Evolutionary conservation across 2,888 invertebrate genomes (phyloP).

Genomic region (Belgica antarctica): DNA sequence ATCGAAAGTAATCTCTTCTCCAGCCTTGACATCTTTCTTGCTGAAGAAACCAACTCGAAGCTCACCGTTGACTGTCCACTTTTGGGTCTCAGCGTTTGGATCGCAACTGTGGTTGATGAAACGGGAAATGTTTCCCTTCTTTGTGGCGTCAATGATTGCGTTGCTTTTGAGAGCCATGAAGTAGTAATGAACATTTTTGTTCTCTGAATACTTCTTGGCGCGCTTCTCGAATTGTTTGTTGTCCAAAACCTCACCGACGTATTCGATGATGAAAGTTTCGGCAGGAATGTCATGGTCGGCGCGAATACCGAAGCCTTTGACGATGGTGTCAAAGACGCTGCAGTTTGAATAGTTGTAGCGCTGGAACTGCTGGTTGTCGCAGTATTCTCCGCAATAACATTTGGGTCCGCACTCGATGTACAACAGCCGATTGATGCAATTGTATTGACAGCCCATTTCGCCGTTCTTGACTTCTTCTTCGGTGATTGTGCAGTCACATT

Average conservation of each 20-base stretch:
- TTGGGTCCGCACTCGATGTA: conserved; percentile 96
- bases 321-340: conserved; percentile 85
- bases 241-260: conserved; percentile 95
- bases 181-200: conserved; percentile 90
- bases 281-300: conserved; percentile 50
- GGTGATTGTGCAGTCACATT: conserved; percentile 90
- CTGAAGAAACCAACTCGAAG: conserved; percentile 96
- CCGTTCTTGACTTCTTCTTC: conserved; percentile 83
- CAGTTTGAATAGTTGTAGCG: conserved; percentile 79
- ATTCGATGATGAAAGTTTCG: conserved; percentile 95
- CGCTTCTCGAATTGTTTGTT: conserved; percentile 85
- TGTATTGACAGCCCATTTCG: conserved; percentile 87
- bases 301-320: conserved; percentile 88
- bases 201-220: conserved; percentile 83
- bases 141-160: conserved; percentile 93
- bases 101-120: conserved; percentile 99
- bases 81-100: conserved; percentile 97
- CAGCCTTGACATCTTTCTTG: conserved; percentile 72
- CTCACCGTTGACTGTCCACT: conserved; percentile 93
- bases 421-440: conserved; percentile 93
- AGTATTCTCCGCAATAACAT: conserved; percentile 84
- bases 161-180: conserved; percentile 96
- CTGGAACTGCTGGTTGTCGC: conserved; percentile 94
- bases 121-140: conserved; percentile 91
- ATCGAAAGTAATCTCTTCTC: conserved; percentile 98